Percentiles rank a stretch among this genome's conserved stretches.
These are phyloP conservation scores for Nomada hirtipes DNA, from an alignment of 2,888 invertebrate genomes.

Conservation along the genomic window DNA sequence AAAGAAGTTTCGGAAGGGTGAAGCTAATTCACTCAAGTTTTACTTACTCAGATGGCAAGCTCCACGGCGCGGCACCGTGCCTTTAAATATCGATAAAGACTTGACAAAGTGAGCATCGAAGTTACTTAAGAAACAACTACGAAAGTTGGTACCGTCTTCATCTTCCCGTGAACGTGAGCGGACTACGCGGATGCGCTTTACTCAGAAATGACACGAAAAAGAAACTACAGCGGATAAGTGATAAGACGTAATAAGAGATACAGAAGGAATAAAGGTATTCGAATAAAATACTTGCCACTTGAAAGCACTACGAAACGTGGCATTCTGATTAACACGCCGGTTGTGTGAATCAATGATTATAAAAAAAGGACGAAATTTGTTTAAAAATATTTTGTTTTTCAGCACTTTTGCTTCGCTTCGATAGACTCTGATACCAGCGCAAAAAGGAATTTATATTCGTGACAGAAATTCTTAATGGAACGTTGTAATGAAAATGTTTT, in stretches of 20 bases:
- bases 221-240: constrained; percentile 16
- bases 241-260: neutral
- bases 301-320: too few species aligned
- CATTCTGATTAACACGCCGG: too few species aligned
- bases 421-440: too few species aligned
- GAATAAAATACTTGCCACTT: too few species aligned
- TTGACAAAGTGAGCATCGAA: constrained; percentile 57
- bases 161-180: constrained; percentile 35
- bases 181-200: constrained; percentile 21
- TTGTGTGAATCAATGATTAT: too few species aligned
- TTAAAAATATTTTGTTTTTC: neutral
- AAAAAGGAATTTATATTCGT: neutral
- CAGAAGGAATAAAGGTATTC: too few species aligned
- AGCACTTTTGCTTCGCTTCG: too few species aligned
- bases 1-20: constrained; percentile 48
- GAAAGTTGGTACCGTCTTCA: constrained; percentile 48
- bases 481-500: neutral
- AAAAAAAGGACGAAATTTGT: too few species aligned
- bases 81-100: constrained; percentile 62
- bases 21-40: constrained; percentile 65
- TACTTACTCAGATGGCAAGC: constrained; percentile 57
- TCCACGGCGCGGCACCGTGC: constrained; percentile 20
- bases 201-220: constrained; percentile 10
- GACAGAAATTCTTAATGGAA: neutral
- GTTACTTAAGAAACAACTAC: constrained; percentile 49